These are phyloP conservation scores for Brachionus sp. DNA, from an alignment of 1,140 invertebrate species.

Conservation along the genomic window DNA sequence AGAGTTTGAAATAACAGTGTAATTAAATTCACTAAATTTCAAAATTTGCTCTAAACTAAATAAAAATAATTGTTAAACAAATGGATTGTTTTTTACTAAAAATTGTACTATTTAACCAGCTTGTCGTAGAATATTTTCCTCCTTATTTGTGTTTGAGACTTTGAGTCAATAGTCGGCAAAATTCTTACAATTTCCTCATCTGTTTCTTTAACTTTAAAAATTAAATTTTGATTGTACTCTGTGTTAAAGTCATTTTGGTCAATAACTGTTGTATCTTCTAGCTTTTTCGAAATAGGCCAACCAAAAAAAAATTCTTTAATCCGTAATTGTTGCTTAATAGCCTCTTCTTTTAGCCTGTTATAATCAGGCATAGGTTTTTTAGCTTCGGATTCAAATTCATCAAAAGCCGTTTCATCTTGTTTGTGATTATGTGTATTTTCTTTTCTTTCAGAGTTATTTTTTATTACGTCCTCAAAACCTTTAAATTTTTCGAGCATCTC, in stretches of 20 bases:
- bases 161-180: conserved; percentile 54
- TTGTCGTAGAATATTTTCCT: conserved; percentile 54
- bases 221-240: conserved; percentile 23
- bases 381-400: conserved; percentile 46
- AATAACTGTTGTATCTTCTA: neutral
- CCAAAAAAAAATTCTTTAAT: conserved; percentile 28
- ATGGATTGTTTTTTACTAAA: neutral
- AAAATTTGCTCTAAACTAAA: neutral
- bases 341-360: conserved; percentile 2
- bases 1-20: neutral
- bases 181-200: conserved; percentile 37
- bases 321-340: neutral
- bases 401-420: neutral
- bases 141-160: conserved; percentile 53
- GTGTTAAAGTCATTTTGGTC: neutral
- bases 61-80: neutral
- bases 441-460: neutral
- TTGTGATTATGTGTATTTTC: conserved; percentile 12
- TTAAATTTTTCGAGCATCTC: conserved; percentile 47
- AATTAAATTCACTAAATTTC: conserved; percentile 18
- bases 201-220: conserved; percentile 33
- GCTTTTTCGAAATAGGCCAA: neutral
- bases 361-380: conserved; percentile 43
- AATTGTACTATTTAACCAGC: conserved; percentile 52
- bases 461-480: neutral